phyloP scores from a whole-genome alignment of 2,113 vertebrate genomes.

The Lepisosteus osseus region DNA sequence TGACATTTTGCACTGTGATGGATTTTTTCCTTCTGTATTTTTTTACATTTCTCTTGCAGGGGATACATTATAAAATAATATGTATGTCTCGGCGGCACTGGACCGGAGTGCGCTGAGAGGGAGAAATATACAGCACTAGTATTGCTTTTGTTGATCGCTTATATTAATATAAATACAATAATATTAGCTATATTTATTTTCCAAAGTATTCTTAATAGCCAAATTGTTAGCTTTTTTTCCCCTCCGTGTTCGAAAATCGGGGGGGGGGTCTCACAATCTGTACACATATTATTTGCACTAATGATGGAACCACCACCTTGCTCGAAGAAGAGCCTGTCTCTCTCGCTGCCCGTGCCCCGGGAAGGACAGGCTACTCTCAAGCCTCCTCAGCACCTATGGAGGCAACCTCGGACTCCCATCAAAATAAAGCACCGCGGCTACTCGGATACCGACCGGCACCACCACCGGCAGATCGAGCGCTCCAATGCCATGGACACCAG shows the following conservation, averaged over 20 bases:
- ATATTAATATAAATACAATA: slow-evolving; percentile 43
- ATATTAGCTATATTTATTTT: slow-evolving; percentile 30
- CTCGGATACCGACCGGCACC: slow-evolving; percentile 77
- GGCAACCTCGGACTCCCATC: slow-evolving; percentile 85
- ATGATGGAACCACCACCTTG: slow-evolving; percentile 82
- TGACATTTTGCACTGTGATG: slow-evolving; percentile 44
- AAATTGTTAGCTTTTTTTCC: slow-evolving; percentile 40
- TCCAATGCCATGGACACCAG: slow-evolving; percentile 89
- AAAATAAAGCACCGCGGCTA: slow-evolving; percentile 77
- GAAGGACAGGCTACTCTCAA: slow-evolving; percentile 83
- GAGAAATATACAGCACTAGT: not conserved
- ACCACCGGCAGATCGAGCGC: slow-evolving; percentile 84
- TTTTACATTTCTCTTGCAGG: not conserved
- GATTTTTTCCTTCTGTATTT: slow-evolving; percentile 9
- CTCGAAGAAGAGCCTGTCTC: slow-evolving; percentile 83
- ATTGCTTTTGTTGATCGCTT: slow-evolving; percentile 36
- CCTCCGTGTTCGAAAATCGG: slow-evolving; percentile 31
- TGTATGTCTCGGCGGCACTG: slow-evolving; percentile 41
- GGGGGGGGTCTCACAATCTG: not conserved
- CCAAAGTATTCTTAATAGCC: slow-evolving; percentile 49
- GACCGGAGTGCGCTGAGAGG: slow-evolving; percentile 48
- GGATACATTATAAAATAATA: slow-evolving; percentile 6
- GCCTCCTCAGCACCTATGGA: slow-evolving; percentile 87
- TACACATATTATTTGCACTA: slow-evolving; percentile 44
- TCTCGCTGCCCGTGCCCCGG: slow-evolving; percentile 83